These are phyloP conservation scores for Chironomus riparius DNA, from an alignment of 2,888 invertebrate species.

Conservation along the genomic window DNA sequence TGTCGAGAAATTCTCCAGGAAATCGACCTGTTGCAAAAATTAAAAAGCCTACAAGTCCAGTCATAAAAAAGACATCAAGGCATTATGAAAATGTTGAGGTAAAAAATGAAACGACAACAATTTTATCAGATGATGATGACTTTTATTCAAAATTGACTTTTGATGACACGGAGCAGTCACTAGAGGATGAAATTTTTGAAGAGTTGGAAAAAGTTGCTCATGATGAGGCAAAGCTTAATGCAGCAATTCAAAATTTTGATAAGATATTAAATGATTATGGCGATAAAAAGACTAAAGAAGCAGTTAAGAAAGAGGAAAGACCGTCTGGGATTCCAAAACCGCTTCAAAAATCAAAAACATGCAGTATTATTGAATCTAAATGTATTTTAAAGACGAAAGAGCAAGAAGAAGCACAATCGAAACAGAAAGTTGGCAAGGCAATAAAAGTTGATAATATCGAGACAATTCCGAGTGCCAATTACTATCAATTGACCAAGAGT, in stretches of 20 bases:
- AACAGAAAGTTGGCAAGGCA: constrained; percentile 6
- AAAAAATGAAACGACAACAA: not conserved
- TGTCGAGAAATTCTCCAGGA: constrained; percentile 8
- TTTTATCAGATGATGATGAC: constrained; percentile 23
- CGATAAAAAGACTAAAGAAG: constrained; percentile 27
- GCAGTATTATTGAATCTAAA: constrained; percentile 59
- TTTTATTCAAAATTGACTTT: constrained; percentile 32
- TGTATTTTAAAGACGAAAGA: constrained; percentile 55
- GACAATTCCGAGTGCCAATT: constrained; percentile 39
- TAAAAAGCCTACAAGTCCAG: not conserved
- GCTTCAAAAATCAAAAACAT: constrained; percentile 60
- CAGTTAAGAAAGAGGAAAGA: constrained; percentile 18
- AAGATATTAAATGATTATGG: constrained; percentile 46
- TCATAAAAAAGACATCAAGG: not conserved
- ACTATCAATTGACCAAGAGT: constrained; percentile 49
- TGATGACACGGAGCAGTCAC: constrained; percentile 37
- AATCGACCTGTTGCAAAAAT: not conserved
- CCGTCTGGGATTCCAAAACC: constrained; percentile 29
- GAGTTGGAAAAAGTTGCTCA: constrained; percentile 42
- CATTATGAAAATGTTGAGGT: not conserved
- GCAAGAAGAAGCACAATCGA: constrained; percentile 26
- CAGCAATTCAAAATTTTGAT: constrained; percentile 47
- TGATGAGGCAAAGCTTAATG: constrained; percentile 43
- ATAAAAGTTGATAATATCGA: constrained; percentile 35
- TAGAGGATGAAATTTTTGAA: constrained; percentile 43